Base-by-base conservation (phyloP, 2,888 invertebrate species). In the Sarcophaga variegata region DNA sequence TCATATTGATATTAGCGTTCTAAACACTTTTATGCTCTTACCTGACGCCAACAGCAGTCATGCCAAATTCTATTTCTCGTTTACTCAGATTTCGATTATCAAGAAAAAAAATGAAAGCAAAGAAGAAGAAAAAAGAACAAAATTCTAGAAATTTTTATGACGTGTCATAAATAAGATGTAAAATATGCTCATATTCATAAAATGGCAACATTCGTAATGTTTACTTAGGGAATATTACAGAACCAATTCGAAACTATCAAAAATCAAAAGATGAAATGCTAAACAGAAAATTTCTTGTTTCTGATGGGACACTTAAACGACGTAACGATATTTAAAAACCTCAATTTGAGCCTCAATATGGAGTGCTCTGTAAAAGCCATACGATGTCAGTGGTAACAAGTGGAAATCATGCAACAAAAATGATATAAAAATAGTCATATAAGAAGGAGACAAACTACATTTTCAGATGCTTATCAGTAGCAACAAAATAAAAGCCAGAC, bases 81-180 rank as follows among this genome's bases (percentile, higher is more conserved):
- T 1, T 14, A 37, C 37, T 37, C 37, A 37, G 2, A 37, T 54
- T 54, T 17, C 54, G 12, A 17, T 54, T 37, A 10, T 37, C 8
- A 37, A 54, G 54, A 54, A 54, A 17, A 14, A 1, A 54, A 17
- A 54, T 64, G 59, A 69, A 54, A 63, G 25, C 12, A 22, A 22
- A 22, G 22, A 22, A 22, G 20, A 20, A 49, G 25, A 5, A 25
- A 64, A 74, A n/a, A 12, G 10, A n/a, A 72, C n/a, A 74, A 82
- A 75, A 66, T 70, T 79, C 59, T 62, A 76, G 59, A 80, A 80
- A 83, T 69, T 86, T 80, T 76, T 86, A 83, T 80, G 60, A 83
- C 77, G 83, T 86, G 80, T 77, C 83, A 86, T 86, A 83, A 83
- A 86, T 74, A 83, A 83, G 80, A 86, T 83, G 77, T 86, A 72